Percentiles rank a stretch among this genome's conserved stretches.
Conservation (phyloP, 2,888 invertebrate species). For the Nomada ruficornis region DNA sequence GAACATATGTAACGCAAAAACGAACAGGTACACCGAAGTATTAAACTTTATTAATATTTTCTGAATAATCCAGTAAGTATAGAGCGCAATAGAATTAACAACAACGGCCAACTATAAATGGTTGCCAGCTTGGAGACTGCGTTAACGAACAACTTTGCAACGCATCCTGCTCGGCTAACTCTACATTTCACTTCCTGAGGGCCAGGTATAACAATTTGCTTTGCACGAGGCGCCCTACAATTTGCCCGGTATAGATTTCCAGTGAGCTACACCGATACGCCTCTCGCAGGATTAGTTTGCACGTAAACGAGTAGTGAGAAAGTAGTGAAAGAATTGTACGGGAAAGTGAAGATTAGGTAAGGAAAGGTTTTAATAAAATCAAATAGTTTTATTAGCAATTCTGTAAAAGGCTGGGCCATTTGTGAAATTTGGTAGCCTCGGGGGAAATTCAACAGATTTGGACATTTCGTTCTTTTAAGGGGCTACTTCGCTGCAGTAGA, state of each 20-base stretch:
- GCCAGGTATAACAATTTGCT: not conserved
- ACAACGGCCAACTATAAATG: constrained; percentile 13
- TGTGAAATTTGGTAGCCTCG: not conserved
- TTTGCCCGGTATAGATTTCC: not conserved
- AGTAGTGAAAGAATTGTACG: not conserved
- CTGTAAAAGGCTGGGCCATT: too few relatives aligned
- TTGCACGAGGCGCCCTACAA: not conserved
- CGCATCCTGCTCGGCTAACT: not conserved
- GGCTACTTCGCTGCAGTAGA: not conserved
- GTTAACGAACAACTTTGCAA: constrained; percentile 10
- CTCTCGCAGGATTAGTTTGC: too few relatives aligned
- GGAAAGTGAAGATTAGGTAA: not conserved
- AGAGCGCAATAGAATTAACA: constrained; percentile 28
- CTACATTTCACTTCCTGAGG: not conserved
- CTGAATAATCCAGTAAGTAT: constrained; percentile 9
- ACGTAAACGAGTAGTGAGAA: too few relatives aligned
- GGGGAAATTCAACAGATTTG: not conserved
- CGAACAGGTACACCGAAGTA: too few relatives aligned
- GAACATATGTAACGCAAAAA: too few relatives aligned
- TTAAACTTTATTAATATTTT: constrained; percentile 26
- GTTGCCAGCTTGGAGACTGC: not conserved
- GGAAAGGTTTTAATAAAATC: too few relatives aligned
- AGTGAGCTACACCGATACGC: too few relatives aligned
- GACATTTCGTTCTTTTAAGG: not conserved
- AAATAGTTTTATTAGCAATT: too few relatives aligned